Conservation (phyloP, 2,888 invertebrate species). For the Endomychus coccineus region DNA sequence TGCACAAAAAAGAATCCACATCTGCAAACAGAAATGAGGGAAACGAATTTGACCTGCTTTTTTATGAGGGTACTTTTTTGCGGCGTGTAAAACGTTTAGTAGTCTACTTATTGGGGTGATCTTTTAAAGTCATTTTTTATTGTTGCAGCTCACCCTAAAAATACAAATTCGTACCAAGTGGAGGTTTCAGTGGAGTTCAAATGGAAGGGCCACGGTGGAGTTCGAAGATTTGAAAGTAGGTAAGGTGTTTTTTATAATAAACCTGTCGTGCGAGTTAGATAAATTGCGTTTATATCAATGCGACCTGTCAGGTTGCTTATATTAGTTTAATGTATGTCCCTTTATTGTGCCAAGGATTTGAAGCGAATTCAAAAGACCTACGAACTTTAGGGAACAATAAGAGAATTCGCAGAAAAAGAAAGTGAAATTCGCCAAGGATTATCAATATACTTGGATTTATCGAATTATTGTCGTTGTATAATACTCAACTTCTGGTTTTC, state of each 20-base stretch:
- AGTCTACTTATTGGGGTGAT: conserved; percentile 36
- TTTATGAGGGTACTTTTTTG: conserved; percentile 35
- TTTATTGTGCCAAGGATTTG: too few species aligned
- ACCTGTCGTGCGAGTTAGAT: conserved; percentile 25
- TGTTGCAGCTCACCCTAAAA: conserved; percentile 30
- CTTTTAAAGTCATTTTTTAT: conserved; percentile 36
- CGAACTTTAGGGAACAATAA: too few species aligned
- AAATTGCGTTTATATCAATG: conserved; percentile 13
- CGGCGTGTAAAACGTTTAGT: conserved; percentile 39
- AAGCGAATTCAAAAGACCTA: too few species aligned
- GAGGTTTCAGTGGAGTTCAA: conserved; percentile 21
- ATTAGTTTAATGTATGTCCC: conserved; percentile 12
- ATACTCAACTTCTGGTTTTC: too few species aligned
- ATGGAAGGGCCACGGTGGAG: not conserved
- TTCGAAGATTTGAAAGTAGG: not conserved
- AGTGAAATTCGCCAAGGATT: too few species aligned
- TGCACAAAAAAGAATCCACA: conserved; percentile 11
- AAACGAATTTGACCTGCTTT: conserved; percentile 23
- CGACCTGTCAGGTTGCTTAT: conserved; percentile 13
- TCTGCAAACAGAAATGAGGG: conserved; percentile 12
- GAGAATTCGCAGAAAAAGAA: too few species aligned
- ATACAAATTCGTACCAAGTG: conserved; percentile 23
- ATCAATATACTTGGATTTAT: too few species aligned
- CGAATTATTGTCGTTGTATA: too few species aligned
- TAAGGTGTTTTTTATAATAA: conserved; percentile 29